Percentiles rank a stretch among this genome's conserved stretches.
Evolutionary conservation across 2,888 invertebrate species (phyloP).

Genomic region (Erebia aethiops): DNA sequence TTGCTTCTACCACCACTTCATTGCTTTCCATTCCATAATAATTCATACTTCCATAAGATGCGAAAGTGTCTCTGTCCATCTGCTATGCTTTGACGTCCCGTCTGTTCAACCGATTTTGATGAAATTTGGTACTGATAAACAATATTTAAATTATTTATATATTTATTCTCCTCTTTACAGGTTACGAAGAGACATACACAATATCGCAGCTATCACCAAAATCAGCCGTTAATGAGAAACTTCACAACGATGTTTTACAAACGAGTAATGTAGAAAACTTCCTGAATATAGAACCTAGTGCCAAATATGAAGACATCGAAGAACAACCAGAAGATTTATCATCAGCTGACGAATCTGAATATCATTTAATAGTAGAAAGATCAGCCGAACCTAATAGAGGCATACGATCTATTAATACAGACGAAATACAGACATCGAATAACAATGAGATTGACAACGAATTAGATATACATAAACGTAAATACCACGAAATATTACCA

Average conservation of each 20-base stretch:
- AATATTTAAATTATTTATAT: neutral
- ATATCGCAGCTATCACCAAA: constrained; percentile 89
- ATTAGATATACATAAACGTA: constrained; percentile 76
- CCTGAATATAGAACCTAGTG: constrained; percentile 72
- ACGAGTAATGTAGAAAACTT: constrained; percentile 64
- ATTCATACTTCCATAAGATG: too few species aligned
- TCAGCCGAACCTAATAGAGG: constrained; percentile 80
- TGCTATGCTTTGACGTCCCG: too few species aligned
- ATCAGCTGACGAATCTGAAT: constrained; percentile 54
- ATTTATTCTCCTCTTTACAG: constrained; percentile 63
- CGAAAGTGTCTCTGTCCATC: too few species aligned
- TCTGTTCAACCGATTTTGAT: too few species aligned
- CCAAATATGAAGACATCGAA: constrained; percentile 54
- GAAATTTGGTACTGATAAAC: too few species aligned
- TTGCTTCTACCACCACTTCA: too few species aligned
- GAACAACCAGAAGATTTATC: constrained; percentile 43
- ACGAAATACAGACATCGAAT: constrained; percentile 78
- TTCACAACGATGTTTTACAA: constrained; percentile 56
- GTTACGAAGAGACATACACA: constrained; percentile 80
- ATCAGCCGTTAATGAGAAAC: constrained; percentile 68
- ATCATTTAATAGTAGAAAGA: constrained; percentile 75
- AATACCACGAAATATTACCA: constrained; percentile 80
- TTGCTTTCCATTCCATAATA: too few species aligned
- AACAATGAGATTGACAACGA: constrained; percentile 85
- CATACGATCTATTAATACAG: constrained; percentile 79